Base-by-base conservation (phyloP, 1,140 invertebrate species). In the Reticulitermes speratus region DNA sequence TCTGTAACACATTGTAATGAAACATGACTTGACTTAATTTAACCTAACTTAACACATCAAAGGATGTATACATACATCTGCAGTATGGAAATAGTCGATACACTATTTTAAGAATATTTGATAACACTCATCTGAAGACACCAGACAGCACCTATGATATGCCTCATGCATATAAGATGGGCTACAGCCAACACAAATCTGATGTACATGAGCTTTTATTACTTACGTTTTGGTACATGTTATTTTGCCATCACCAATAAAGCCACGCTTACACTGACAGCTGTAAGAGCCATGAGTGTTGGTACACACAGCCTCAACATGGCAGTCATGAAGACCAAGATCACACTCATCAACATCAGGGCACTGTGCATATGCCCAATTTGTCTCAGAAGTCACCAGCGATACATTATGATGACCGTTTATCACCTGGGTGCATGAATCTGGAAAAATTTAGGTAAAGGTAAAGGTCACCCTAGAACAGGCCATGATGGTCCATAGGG, bases 341-440 rank as follows among this genome's bases (percentile, higher is more conserved):
- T 94, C 94, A 90, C 98, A 99, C 91, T 99, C 98, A 89, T 99
- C 96, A 0, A 99, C 96, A 90, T 99, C 97, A 1, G 97, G 97
- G 91, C 98, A 99, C 87, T 95, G 94, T 3, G 96, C 95, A 88
- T 98, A 99, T 0, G 97, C 96, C 97, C 97, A 99, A 2, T 91
- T 91, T 0, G 92, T 90, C 44, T 55, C 84, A 3, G 69, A 45
- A 16, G 30, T 25, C 30, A 48, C 16, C 44, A 83, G 44, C n/a
- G 44, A n/a, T 12, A 52, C 30, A 19, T 84, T 84, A 9, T 55
- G 45, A 21, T 48, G 44, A 30, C 59, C 45, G 30, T 45, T 52
- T 52, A 86, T 25, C 44, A 45, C 44, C 48, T 82, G 44, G 32
- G 6, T 82, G n/a, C 85, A 86, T 14, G 85, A n/a, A 48, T 86